Evolutionary conservation across 2,888 invertebrate species (phyloP), one percentile per base, ranked within the genome.

Genomic region (Epirrita christyi): DNA sequence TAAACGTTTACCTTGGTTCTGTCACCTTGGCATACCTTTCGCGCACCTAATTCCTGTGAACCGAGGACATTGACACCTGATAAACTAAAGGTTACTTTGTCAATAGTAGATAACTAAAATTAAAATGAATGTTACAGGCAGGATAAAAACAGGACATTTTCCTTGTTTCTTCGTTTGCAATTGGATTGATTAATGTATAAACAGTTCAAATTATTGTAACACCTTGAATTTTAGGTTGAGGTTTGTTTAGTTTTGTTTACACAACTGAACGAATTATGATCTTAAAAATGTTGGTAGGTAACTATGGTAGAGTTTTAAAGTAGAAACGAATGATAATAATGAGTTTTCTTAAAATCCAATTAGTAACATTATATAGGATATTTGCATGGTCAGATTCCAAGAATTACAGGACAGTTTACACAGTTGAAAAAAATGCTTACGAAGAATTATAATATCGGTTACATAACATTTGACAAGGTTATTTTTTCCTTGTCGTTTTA

Each of bases 401-500:
- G 4, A 27, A 46, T 15, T n/a, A 38, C n/a, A 29, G n/a, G 7
- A 29, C 10, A 13, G 14, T 42, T 34, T 42, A 27, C 6, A 29
- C 2, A 38, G 37, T 41, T 44, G 38, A 36, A 55, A 71, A 68
- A 72, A 67, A 69, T 71, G 70, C 76, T 73, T 73, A 77, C 67
- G 69, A 68, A 70, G 66, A 64, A 57, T 59, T 63, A 66, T 45
- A 49, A 44, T 75, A 73, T 72, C 67, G 64, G 68, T 79, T 80
- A 75, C 76, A 77, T 76, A 86, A 88, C 73, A 74, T 80, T 81
- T 82, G 86, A 88, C 87, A 86, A 72, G 76, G 81, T 82, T 88
- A 88, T 89, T 91, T 89, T 89, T 89, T 86, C 81, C 83, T 80
- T 78, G 81, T 80, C 83, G 82, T 80, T 78, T 84, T 83, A 75